Conservation (phyloP, 2,888 invertebrate species). For the Oconnorella tubifera region DNA sequence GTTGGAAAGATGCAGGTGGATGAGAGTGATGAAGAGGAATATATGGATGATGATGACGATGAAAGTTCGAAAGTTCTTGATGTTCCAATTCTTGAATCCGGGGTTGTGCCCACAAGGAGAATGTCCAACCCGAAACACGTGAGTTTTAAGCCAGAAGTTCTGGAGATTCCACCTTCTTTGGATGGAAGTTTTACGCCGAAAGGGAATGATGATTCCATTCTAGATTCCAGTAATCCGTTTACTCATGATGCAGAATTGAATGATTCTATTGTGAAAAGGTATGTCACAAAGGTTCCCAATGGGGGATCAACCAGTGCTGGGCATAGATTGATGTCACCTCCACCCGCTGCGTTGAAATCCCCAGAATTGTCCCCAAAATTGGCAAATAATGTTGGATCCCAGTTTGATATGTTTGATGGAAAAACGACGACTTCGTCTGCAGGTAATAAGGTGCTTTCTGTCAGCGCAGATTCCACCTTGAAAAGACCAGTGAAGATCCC, state of each 20-base stretch:
- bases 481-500: no score
- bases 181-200: background rate
- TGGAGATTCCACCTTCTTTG: background rate
- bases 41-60: background rate
- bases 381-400: no score
- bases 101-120: background rate
- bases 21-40: background rate
- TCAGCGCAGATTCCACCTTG: background rate
- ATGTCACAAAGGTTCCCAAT: background rate
- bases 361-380: background rate
- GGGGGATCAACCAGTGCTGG: background rate
- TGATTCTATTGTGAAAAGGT: background rate
- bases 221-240: background rate
- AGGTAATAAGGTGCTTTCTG: no score
- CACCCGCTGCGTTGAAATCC: background rate
- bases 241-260: background rate
- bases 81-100: background rate
- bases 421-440: no score
- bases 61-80: background rate
- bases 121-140: background rate
- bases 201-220: background rate
- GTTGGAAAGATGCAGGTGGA: background rate
- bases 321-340: background rate
- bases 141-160: background rate
- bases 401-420: no score